Conservation (phyloP, 2,888 invertebrate genomes). For the Acleris literana region DNA sequence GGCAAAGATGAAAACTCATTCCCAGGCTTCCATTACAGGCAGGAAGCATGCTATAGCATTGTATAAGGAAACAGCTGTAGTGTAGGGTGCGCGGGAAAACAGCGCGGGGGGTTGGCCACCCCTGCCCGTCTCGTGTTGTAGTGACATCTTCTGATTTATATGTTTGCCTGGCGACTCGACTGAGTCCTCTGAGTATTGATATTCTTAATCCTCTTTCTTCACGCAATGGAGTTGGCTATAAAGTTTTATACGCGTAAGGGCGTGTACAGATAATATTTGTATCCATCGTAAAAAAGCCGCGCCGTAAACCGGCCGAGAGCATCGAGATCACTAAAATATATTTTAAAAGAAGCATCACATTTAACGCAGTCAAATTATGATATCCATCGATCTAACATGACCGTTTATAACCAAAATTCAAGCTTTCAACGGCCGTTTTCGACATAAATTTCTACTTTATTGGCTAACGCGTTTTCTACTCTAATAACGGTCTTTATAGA, state of each 20-base stretch:
- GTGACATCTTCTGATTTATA: conserved; percentile 70
- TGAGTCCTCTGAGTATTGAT: conserved; percentile 39
- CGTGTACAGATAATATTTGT: conserved; percentile 28
- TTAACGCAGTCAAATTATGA: conserved; percentile 5
- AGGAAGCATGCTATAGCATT: conserved; percentile 56
- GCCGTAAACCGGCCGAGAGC: conserved; percentile 20
- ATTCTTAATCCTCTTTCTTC: conserved; percentile 22
- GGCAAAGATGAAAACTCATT: conserved; percentile 59
- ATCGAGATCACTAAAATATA: conserved; percentile 5
- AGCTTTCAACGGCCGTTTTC: no score
- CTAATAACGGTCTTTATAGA: not conserved
- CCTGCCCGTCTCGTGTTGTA: conserved; percentile 56
- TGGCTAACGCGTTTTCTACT: no score
- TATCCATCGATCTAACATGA: conserved; percentile 11
- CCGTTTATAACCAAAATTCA: no score
- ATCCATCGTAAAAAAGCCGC: conserved; percentile 15
- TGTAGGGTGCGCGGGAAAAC: conserved; percentile 66
- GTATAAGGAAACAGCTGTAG: conserved; percentile 67
- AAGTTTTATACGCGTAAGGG: conserved; percentile 22
- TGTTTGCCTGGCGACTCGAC: conserved; percentile 63
- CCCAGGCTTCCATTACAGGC: conserved; percentile 57
- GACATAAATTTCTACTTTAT: no score
- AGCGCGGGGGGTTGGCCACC: conserved; percentile 55
- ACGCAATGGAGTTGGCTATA: conserved; percentile 23
- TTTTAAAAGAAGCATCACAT: conserved; percentile 2